Conservation (phyloP, 1,140 invertebrate species). For the Luehdorfia chinensis region DNA sequence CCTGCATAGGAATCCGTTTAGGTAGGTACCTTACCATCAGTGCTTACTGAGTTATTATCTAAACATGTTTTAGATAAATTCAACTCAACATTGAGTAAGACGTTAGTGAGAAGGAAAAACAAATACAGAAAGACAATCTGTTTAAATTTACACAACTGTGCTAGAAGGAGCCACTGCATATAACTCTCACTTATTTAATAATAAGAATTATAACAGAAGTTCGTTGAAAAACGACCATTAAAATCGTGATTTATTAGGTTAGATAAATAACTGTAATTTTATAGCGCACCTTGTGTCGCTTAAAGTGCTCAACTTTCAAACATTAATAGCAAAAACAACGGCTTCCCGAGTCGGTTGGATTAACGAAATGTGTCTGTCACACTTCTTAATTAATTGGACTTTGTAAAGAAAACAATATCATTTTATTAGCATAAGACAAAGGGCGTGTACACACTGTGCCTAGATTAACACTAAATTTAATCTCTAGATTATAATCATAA, state of each 20-base stretch:
- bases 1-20: too few species aligned
- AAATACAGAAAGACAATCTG: background rate
- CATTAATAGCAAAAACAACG: slow-evolving; percentile 55
- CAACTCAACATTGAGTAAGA: too few species aligned
- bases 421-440: slow-evolving; percentile 66
- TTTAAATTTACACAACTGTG: background rate
- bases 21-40: too few species aligned
- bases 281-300: slow-evolving; percentile 55
- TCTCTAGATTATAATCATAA: too few species aligned
- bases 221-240: slow-evolving; percentile 48
- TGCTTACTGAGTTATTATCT: too few species aligned
- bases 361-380: slow-evolving; percentile 67
- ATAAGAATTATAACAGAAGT: slow-evolving; percentile 34
- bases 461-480: too few species aligned
- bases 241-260: slow-evolving; percentile 59
- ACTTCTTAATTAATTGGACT: slow-evolving; percentile 70
- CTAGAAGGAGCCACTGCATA: background rate
- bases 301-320: slow-evolving; percentile 51
- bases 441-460: slow-evolving; percentile 9
- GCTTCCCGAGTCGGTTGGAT: slow-evolving; percentile 49
- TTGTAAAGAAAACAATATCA: slow-evolving; percentile 72
- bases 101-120: background rate
- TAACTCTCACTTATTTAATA: slow-evolving; percentile 34
- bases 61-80: too few species aligned
- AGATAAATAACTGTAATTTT: slow-evolving; percentile 63